A percentile compares a stretch with the other conserved stretches of the same genome.
Evolutionary conservation across 2,888 invertebrate species (phyloP).

Genomic region (Dryocosmus kuriphilus): DNA sequence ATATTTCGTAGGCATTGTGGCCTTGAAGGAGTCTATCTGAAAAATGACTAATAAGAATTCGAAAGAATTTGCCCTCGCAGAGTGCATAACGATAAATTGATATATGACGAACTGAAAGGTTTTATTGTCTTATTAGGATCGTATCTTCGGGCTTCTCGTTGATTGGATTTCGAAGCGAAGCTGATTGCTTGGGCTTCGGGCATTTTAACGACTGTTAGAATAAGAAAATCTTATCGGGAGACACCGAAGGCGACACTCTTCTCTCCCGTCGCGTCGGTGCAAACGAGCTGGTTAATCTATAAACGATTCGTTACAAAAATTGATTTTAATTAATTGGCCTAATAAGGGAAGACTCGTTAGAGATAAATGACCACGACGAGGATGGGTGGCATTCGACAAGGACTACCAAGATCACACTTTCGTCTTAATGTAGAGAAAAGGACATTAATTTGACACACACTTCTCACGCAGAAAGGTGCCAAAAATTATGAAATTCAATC

Average conservation of each 20-base stretch:
- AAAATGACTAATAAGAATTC: neutral
- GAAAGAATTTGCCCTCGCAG: neutral
- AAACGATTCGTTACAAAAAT: constrained; percentile 10
- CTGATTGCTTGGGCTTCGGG: constrained; percentile 33
- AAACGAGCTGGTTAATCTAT: constrained; percentile 14
- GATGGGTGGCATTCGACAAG: constrained; percentile 16
- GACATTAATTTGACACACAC: neutral
- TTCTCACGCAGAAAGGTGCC: neutral
- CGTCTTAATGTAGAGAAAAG: neutral
- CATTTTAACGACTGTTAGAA: constrained; percentile 29
- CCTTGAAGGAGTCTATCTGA: neutral
- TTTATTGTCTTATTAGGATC: constrained; percentile 31
- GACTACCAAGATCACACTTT: neutral
- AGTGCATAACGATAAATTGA: constrained; percentile 29
- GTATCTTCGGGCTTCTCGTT: constrained; percentile 14
- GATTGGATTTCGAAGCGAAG: constrained; percentile 24
- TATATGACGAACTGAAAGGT: constrained; percentile 17
- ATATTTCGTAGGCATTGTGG: neutral
- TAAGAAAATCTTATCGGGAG: constrained; percentile 30
- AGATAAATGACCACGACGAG: constrained; percentile 4
- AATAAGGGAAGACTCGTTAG: neutral
- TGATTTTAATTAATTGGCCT: constrained; percentile 16
- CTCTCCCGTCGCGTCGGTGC: constrained; percentile 1
- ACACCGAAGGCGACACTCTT: constrained; percentile 16
- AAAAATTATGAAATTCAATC: too few species aligned